phyloP scores from a whole-genome alignment of 2,113 vertebrate genomes.

The Neodontobutis hainanensis region DNA sequence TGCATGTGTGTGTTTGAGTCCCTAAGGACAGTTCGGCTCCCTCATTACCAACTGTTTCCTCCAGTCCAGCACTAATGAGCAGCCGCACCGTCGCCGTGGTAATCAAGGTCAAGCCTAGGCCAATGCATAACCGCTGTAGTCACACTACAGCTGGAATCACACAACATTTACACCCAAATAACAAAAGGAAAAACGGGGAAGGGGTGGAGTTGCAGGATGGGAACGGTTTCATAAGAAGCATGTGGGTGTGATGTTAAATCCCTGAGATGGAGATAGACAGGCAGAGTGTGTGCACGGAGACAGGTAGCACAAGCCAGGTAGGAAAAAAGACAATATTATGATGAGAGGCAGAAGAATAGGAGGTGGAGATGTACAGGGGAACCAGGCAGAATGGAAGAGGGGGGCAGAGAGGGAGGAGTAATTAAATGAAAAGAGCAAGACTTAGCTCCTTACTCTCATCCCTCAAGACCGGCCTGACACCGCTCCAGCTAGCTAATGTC shows the following conservation, averaged over 20 bases:
- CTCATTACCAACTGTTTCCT: slow-evolving; percentile 81
- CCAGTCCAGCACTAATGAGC: slow-evolving; percentile 80
- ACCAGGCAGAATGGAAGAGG: slow-evolving; percentile 22
- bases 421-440: slow-evolving; percentile 76
- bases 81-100: slow-evolving; percentile 70
- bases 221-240: slow-evolving; percentile 36
- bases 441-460: slow-evolving; percentile 72
- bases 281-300: slow-evolving; percentile 16
- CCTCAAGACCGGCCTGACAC: slow-evolving; percentile 67
- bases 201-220: slow-evolving; percentile 34
- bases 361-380: slow-evolving; percentile 26
- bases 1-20: slow-evolving; percentile 40
- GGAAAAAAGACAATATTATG: slow-evolving; percentile 9
- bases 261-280: slow-evolving; percentile 19
- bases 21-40: slow-evolving; percentile 73
- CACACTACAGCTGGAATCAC: slow-evolving; percentile 21
- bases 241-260: slow-evolving; percentile 51
- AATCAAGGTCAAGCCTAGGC: slow-evolving; percentile 80
- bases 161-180: slow-evolving; percentile 11
- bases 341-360: slow-evolving; percentile 23
- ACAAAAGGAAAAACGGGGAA: slow-evolving; percentile 13
- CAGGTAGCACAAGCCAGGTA: slow-evolving; percentile 35
- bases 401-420: slow-evolving; percentile 49
- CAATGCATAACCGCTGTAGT: slow-evolving; percentile 37
- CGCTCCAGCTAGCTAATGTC: slow-evolving; percentile 73